Percentiles rank a stretch among this genome's conserved stretches.
Conservation (phyloP, 2,888 invertebrate genomes). For the Hermaeophaga mercurialis region DNA sequence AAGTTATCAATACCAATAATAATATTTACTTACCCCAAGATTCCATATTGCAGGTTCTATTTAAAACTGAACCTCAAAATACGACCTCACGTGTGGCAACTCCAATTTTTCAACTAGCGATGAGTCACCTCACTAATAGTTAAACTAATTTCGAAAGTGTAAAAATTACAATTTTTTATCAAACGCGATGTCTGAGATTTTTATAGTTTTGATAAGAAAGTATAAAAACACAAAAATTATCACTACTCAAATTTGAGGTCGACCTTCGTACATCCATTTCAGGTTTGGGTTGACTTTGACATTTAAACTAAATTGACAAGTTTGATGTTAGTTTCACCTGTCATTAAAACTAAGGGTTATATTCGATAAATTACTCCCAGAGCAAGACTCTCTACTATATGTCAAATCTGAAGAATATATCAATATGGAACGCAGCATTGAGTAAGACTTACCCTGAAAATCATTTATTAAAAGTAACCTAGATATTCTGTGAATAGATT, state of each 20-base stretch:
- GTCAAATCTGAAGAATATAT: too few species aligned
- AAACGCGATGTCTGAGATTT: slow-evolving; percentile 44
- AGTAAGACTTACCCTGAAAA: too few species aligned
- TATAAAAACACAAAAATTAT: slow-evolving; percentile 37
- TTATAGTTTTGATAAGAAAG: slow-evolving; percentile 40
- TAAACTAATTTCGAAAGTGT: slow-evolving; percentile 25
- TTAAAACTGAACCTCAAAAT: slow-evolving; percentile 44
- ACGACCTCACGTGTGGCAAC: slow-evolving; percentile 50
- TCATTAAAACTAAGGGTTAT: too few species aligned
- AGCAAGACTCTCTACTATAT: too few species aligned
- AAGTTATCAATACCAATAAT: not conserved
- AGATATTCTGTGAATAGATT: too few species aligned
- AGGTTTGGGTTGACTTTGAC: slow-evolving; percentile 37
- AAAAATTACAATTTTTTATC: slow-evolving; percentile 37
- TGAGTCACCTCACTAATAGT: slow-evolving; percentile 26
- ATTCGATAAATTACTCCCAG: too few species aligned
- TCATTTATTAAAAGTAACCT: too few species aligned
- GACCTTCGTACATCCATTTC: slow-evolving; percentile 43
- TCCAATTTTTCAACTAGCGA: slow-evolving; percentile 22
- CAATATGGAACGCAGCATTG: too few species aligned
- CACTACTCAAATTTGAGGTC: slow-evolving; percentile 36
- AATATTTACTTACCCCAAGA: slow-evolving; percentile 53
- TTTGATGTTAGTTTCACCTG: too few species aligned
- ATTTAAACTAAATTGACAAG: slow-evolving; percentile 13
- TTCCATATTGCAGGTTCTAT: slow-evolving; percentile 51